phyloP scores from a whole-genome alignment of 2,113 vertebrate species.

The Polypterus senegalus region DNA sequence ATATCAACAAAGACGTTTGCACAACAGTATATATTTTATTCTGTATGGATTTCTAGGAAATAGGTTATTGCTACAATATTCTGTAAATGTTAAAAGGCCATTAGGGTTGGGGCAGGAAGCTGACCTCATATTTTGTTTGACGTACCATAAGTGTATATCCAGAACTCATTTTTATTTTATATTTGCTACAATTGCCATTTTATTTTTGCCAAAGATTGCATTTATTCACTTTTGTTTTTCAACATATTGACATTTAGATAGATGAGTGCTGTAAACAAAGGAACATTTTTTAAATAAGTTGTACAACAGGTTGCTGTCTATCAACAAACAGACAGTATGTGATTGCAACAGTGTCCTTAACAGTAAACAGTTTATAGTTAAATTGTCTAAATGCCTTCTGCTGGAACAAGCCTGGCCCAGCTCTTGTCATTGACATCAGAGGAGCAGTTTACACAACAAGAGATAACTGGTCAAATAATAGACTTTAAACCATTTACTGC shows the following conservation, averaged over 20 bases:
- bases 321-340: background rate
- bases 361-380: slow-evolving; percentile 1
- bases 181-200: too few relatives aligned
- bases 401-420: background rate
- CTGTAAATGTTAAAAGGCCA: too few relatives aligned
- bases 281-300: background rate
- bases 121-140: too few relatives aligned
- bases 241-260: background rate
- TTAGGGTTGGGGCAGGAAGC: too few relatives aligned
- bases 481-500: background rate
- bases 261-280: background rate
- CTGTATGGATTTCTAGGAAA: too few relatives aligned
- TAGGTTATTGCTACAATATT: too few relatives aligned
- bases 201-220: too few relatives aligned
- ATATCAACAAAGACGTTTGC: too few relatives aligned
- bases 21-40: too few relatives aligned
- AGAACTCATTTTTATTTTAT: too few relatives aligned
- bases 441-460: background rate
- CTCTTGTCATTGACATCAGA: background rate
- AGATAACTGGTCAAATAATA: background rate
- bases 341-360: background rate
- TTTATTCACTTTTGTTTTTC: background rate
- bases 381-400: background rate
- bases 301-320: background rate
- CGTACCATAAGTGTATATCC: too few relatives aligned